Evolutionary conservation across 2,113 vertebrate species (phyloP).

Genomic region (Trematocara marginatum): DNA sequence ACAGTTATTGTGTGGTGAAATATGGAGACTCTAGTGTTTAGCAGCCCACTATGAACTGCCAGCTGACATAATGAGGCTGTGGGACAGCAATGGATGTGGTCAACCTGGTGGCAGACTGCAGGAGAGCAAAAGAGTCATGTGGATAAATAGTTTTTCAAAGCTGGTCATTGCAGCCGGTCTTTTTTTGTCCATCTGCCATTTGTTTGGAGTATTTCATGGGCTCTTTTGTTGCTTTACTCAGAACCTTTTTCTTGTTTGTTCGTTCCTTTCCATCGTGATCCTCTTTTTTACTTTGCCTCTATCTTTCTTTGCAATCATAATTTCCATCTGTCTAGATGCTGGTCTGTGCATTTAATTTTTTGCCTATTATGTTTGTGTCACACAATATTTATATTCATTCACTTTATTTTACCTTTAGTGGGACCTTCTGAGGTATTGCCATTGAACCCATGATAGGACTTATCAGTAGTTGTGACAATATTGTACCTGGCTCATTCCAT

Average conservation of each 20-base stretch:
- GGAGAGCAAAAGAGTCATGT: slow-evolving; percentile 27
- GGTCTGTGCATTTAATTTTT: neutral
- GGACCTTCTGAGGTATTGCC: neutral
- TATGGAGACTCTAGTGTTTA: slow-evolving; percentile 33
- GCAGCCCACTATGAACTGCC: slow-evolving; percentile 18
- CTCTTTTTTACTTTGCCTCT: neutral
- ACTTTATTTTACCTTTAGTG: neutral
- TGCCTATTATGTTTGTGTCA: neutral
- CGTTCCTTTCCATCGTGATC: neutral
- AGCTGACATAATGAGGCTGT: slow-evolving; percentile 44
- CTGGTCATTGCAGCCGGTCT: neutral
- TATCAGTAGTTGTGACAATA: neutral
- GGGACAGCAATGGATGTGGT: slow-evolving; percentile 37
- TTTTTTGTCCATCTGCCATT: neutral
- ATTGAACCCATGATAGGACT: neutral
- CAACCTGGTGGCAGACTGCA: slow-evolving; percentile 27
- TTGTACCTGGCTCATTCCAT: neutral
- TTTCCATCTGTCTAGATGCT: neutral
- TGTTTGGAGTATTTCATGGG: neutral
- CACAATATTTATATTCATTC: neutral
- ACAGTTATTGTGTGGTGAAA: slow-evolving; percentile 29
- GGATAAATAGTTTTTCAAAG: slow-evolving; percentile 17
- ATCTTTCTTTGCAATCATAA: neutral
- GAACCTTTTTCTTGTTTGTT: neutral
- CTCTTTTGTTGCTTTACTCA: neutral